phyloP scores from a whole-genome alignment of 1,140 invertebrate genomes.

The Aplysia californica region DNA sequence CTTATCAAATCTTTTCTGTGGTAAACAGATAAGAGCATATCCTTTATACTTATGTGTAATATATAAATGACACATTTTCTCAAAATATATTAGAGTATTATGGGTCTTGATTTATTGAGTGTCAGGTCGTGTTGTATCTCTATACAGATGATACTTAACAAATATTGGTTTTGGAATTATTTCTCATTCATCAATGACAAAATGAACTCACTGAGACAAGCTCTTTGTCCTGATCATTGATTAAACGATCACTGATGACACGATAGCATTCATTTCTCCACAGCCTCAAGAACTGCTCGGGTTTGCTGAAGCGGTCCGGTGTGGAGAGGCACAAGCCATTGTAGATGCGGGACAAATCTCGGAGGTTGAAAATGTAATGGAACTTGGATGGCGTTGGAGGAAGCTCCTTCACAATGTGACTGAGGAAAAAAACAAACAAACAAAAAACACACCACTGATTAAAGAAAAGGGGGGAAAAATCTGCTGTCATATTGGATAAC shows the following conservation, averaged over 20 bases:
- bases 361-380: slow-evolving; percentile 93
- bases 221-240: slow-evolving; percentile 73
- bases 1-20: too few species aligned
- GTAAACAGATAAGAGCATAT: too few species aligned
- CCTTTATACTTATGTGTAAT: too few species aligned
- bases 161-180: too few species aligned
- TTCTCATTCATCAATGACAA: too few species aligned
- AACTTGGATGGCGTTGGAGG: slow-evolving; percentile 94
- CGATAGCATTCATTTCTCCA: slow-evolving; percentile 91
- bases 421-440: slow-evolving; percentile 35
- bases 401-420: slow-evolving; percentile 77
- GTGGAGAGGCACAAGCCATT: slow-evolving; percentile 82
- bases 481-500: too few species aligned
- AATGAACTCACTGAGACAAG: slow-evolving; percentile 63
- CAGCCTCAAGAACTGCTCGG: slow-evolving; percentile 81
- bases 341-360: slow-evolving; percentile 86
- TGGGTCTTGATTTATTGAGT: too few species aligned
- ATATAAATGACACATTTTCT: too few species aligned
- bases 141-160: too few species aligned
- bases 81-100: too few species aligned
- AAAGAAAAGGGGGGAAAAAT: neutral
- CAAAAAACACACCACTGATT: neutral
- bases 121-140: too few species aligned
- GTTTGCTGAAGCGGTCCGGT: slow-evolving; percentile 74
- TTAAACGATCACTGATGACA: slow-evolving; percentile 88